phyloP scores from a whole-genome alignment of 2,113 vertebrate species.

The Pica pica region DNA sequence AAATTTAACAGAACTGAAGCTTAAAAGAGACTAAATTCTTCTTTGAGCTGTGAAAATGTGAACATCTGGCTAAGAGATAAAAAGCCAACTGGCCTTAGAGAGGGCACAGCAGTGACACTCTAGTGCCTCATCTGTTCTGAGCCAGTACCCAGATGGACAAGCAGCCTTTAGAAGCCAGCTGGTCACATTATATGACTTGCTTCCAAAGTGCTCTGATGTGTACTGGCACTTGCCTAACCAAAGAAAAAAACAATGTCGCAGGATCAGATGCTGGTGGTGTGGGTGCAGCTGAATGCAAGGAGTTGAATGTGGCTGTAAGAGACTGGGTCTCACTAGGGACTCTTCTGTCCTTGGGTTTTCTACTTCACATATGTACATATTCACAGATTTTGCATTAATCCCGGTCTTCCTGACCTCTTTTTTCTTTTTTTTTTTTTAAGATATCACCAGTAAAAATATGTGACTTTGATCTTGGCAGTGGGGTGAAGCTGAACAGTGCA shows the following conservation, averaged over 20 bases:
- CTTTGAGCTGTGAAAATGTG: neutral
- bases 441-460: slow-evolving; percentile 96
- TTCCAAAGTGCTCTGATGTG: neutral
- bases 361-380: neutral
- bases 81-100: neutral
- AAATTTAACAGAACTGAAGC: neutral
- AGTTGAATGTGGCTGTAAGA: neutral
- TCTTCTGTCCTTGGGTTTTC: neutral
- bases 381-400: neutral
- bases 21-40: neutral
- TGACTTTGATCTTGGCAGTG: slow-evolving; percentile 97
- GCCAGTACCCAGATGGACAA: neutral
- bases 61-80: neutral
- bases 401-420: neutral
- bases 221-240: neutral
- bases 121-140: neutral
- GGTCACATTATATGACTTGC: accelerated
- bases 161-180: neutral
- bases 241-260: neutral
- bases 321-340: neutral
- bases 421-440: slow-evolving; percentile 54
- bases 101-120: neutral
- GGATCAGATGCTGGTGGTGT: neutral
- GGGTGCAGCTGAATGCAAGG: neutral
- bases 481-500: slow-evolving; percentile 91